phyloP scores from a whole-genome alignment of 2,797 vertebrate genomes.

The Discoglossus pictus region DNA sequence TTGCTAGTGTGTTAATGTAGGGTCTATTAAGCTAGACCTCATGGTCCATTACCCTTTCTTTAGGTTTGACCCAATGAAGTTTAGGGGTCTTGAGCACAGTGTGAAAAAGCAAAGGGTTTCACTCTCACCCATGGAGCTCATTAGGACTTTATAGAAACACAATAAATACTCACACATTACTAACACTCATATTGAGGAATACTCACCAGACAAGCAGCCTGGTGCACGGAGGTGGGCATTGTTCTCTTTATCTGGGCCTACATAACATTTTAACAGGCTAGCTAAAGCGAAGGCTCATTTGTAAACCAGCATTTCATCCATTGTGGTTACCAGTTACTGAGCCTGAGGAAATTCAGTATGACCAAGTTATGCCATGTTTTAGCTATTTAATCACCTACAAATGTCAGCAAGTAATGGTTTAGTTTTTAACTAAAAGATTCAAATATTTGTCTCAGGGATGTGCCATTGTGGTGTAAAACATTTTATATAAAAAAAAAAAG shows the following conservation, averaged over 20 bases:
- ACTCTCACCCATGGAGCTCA: slow-evolving; percentile 90
- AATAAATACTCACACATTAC: slow-evolving; percentile 89
- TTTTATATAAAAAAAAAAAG: no score
- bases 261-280: slow-evolving; percentile 74
- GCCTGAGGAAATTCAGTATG: neutral
- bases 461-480: no score
- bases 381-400: neutral
- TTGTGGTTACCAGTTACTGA: slow-evolving; percentile 60
- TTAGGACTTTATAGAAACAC: slow-evolving; percentile 97
- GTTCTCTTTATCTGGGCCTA: slow-evolving; percentile 78
- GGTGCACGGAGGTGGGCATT: slow-evolving; percentile 86
- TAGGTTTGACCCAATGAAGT: slow-evolving; percentile 84
- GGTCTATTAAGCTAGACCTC: slow-evolving; percentile 81
- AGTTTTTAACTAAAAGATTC: no score
- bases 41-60: slow-evolving; percentile 92
- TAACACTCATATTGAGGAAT: slow-evolving; percentile 87
- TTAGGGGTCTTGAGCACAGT: slow-evolving; percentile 87
- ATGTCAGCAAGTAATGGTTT: no score
- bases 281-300: slow-evolving; percentile 67
- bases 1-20: slow-evolving; percentile 80
- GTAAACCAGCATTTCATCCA: slow-evolving; percentile 64
- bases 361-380: neutral
- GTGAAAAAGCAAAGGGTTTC: slow-evolving; percentile 87
- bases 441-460: no score
- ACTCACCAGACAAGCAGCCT: slow-evolving; percentile 88